Conservation (phyloP, 2,113 vertebrate species). For the Dissostichus mawsoni region DNA sequence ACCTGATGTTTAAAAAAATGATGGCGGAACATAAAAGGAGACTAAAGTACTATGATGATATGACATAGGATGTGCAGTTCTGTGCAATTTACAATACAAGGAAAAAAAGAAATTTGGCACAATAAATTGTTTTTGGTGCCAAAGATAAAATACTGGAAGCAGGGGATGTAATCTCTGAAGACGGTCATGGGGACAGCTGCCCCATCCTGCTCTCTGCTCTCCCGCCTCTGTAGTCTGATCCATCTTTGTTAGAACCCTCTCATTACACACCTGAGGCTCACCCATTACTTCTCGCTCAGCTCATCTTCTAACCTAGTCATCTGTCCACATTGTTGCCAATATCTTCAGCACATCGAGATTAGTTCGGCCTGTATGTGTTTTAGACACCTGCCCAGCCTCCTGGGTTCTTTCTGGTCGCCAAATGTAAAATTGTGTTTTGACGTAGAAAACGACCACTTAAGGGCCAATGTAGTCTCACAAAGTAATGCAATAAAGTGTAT, state of each 20-base stretch:
- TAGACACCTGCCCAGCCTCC: not conserved
- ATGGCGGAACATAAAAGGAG: not conserved
- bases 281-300: not conserved
- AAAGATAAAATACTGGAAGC: not conserved
- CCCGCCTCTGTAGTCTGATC: conserved; percentile 16
- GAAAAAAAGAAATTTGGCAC: not conserved
- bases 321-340: conserved; percentile 1
- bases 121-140: not conserved
- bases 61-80: not conserved
- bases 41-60: not conserved
- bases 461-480: not conserved
- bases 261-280: conserved; percentile 25
- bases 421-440: not conserved
- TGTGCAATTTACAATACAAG: not conserved
- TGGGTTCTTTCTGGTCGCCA: not conserved
- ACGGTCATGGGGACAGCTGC: not conserved
- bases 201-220: not conserved
- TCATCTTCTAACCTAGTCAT: conserved; percentile 12
- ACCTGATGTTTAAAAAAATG: not conserved
- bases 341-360: not conserved
- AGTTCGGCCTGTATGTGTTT: not conserved
- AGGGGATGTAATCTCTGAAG: conserved; percentile 2
- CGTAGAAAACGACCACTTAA: not conserved
- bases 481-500: not conserved
- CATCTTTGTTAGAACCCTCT: conserved; percentile 15